Conservation (phyloP, 2,888 invertebrate species). For the Agonum fuliginosum region DNA sequence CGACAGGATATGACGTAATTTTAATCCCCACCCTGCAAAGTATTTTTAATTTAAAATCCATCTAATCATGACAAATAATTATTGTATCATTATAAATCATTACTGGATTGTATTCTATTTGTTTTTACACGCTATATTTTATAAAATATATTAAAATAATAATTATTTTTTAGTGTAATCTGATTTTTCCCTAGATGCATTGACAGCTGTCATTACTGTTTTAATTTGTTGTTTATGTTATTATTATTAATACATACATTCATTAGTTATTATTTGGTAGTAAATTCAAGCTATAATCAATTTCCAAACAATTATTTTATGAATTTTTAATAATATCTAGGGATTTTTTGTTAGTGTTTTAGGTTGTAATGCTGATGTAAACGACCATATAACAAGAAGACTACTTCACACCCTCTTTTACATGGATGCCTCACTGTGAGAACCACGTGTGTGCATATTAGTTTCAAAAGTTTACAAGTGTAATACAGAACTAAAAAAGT, state of each 20-base stretch:
- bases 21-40: slow-evolving; percentile 28
- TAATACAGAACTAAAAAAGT: slow-evolving; percentile 42
- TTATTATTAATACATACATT: too few species aligned
- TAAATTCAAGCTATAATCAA: neutral
- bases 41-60: slow-evolving; percentile 1
- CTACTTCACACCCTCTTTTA: slow-evolving; percentile 60
- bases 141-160: too few species aligned
- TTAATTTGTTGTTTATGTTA: too few species aligned
- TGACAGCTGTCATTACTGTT: too few species aligned
- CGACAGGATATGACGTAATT: slow-evolving; percentile 77
- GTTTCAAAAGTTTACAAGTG: slow-evolving; percentile 56
- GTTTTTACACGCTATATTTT: too few species aligned
- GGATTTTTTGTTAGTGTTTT: neutral
- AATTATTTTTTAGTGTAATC: too few species aligned
- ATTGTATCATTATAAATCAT: neutral
- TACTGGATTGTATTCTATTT: too few species aligned
- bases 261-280: too few species aligned
- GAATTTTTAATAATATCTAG: neutral
- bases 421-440: slow-evolving; percentile 62
- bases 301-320: neutral
- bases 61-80: neutral
- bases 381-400: slow-evolving; percentile 4
- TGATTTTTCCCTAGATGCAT: too few species aligned
- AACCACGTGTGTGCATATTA: slow-evolving; percentile 62
- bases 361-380: slow-evolving; percentile 8